These are phyloP conservation scores for Diglossa cyanea DNA, from an alignment of 2,797 vertebrate species.

Conservation along the genomic window DNA sequence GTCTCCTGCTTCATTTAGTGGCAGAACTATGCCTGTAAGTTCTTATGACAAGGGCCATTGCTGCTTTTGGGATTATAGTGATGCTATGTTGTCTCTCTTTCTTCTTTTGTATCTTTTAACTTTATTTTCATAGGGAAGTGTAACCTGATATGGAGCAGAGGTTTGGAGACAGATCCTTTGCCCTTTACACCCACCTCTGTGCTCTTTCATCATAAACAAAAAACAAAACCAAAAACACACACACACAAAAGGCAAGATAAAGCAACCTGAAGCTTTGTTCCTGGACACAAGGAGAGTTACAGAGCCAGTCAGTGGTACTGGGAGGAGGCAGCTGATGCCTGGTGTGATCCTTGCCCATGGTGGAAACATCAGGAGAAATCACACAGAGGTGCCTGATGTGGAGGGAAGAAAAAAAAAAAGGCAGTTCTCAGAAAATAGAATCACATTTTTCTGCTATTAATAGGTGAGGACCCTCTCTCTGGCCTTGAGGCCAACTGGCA, in stretches of 20 bases:
- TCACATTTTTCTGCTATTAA: not conserved
- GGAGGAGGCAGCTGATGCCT: not conserved
- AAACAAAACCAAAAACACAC: not conserved
- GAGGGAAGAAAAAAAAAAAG: rapidly evolving
- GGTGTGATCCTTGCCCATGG: not conserved
- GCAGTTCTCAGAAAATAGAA: not conserved
- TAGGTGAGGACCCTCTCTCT: not conserved
- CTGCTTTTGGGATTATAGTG: not conserved
- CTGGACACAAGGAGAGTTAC: not conserved
- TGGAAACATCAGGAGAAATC: not conserved
- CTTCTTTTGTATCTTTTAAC: not conserved
- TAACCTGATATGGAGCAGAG: not conserved
- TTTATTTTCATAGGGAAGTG: not conserved
- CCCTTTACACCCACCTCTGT: not conserved
- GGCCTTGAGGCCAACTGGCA: not conserved
- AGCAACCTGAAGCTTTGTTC: not conserved
- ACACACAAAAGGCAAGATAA: rapidly evolving
- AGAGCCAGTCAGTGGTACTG: not conserved
- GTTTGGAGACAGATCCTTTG: not conserved
- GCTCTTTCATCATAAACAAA: not conserved
- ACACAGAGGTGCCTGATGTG: not conserved
- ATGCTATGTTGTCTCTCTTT: rapidly evolving
- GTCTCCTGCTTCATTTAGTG: not conserved
- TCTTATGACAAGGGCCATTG: not conserved
- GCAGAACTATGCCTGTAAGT: not conserved